Percentiles rank a stretch among this genome's conserved stretches.
Conservation (phyloP, 2,888 invertebrate genomes). For the Platynereis dumerilii region DNA sequence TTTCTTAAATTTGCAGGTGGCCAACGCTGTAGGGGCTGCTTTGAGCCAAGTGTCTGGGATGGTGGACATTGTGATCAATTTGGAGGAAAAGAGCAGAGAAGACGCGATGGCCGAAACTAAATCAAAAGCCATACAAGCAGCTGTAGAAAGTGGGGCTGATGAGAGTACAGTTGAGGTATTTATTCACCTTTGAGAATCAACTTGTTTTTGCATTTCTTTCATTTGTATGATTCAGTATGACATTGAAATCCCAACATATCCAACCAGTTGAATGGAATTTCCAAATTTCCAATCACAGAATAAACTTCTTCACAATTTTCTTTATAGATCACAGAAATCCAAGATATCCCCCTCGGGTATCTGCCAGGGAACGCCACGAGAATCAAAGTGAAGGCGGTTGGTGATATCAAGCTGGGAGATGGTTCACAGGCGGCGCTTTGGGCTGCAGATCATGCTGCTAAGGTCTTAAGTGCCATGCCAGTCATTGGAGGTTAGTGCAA, state of each 20-base stretch:
- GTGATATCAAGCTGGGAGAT: constrained; percentile 37
- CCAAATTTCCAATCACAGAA: too few relatives aligned
- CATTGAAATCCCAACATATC: too few relatives aligned
- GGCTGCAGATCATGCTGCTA: too few relatives aligned
- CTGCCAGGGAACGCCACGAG: constrained; percentile 51
- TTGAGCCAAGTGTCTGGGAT: constrained; percentile 52
- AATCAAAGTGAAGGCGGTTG: constrained; percentile 52
- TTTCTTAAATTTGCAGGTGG: too few relatives aligned
- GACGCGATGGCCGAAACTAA: constrained; percentile 30
- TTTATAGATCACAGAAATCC: constrained; percentile 30
- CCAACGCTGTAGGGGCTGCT: constrained; percentile 61
- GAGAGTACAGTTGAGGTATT: not conserved
- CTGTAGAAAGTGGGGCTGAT: constrained; percentile 27
- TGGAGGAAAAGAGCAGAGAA: constrained; percentile 38
- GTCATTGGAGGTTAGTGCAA: too few relatives aligned
- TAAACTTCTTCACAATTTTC: too few relatives aligned
- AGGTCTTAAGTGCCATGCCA: too few relatives aligned
- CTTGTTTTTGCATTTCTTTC: too few relatives aligned
- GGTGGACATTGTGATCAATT: constrained; percentile 44
- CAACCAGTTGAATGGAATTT: too few relatives aligned
- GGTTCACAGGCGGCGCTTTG: too few relatives aligned
- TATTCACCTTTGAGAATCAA: too few relatives aligned
- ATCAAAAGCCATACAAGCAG: constrained; percentile 13
- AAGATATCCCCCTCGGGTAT: constrained; percentile 49
- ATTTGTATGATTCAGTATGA: too few relatives aligned